Conservation (phyloP, 37 sponge, comb jelly and placozoan genomes). For the Haliclona indistincta region DNA sequence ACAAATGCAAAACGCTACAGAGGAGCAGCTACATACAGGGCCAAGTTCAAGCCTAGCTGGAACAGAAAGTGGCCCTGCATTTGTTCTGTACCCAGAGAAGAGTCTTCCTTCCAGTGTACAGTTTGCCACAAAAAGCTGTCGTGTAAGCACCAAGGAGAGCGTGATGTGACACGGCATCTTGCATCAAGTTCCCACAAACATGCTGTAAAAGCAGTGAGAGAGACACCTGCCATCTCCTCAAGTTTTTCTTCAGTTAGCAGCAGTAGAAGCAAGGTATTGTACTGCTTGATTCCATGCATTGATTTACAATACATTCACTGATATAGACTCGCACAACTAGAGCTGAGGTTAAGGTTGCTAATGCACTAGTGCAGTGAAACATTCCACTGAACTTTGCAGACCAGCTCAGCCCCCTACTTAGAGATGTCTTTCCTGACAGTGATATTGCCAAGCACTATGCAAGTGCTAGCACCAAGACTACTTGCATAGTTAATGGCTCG, state of each 20-base stretch:
- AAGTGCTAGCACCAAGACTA: slow-evolving; percentile 58
- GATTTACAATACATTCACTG: background rate
- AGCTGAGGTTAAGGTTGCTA: slow-evolving; percentile 61
- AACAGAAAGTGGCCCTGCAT: slow-evolving; percentile 40
- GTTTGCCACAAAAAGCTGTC: slow-evolving; percentile 28
- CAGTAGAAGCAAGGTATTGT: too few relatives aligned
- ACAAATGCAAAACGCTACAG: background rate
- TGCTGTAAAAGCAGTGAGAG: slow-evolving; percentile 17
- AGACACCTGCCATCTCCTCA: background rate
- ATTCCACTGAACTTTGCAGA: slow-evolving; percentile 58
- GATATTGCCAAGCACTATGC: slow-evolving; percentile 40
- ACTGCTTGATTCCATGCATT: background rate
- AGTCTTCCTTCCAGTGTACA: slow-evolving; percentile 30
- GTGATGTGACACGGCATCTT: slow-evolving; percentile 40
- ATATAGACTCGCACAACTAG: slow-evolving; percentile 15
- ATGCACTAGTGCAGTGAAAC: slow-evolving; percentile 40
- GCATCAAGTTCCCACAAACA: slow-evolving; percentile 21
- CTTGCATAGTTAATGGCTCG: slow-evolving; percentile 73
- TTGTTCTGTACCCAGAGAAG: slow-evolving; percentile 3
- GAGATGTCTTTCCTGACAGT: slow-evolving; percentile 52
- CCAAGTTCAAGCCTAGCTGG: slow-evolving; percentile 40
- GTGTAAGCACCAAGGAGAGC: slow-evolving; percentile 52
- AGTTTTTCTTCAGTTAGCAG: background rate
- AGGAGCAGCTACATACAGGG: slow-evolving; percentile 47
- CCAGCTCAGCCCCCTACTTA: slow-evolving; percentile 50